phyloP scores from a whole-genome alignment of 2,797 vertebrate species.

The Petrocephalus schoutedeni region DNA sequence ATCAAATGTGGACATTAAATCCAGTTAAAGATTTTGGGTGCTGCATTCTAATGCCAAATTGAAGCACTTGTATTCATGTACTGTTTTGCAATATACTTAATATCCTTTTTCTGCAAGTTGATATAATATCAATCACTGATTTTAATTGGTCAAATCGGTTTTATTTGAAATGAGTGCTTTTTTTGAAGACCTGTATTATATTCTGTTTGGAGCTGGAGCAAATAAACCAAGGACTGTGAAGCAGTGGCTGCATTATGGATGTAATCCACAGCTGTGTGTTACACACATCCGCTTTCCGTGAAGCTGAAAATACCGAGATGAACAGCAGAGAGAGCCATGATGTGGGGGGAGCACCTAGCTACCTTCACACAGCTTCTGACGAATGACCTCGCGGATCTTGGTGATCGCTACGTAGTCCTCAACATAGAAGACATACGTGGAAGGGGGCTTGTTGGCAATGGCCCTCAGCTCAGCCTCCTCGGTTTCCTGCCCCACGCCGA shows the following conservation, averaged over 20 bases:
- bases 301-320: neutral
- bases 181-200: constrained; percentile 2
- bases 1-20: neutral
- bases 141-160: neutral
- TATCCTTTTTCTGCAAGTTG: neutral
- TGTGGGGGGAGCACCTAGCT: constrained; percentile 12
- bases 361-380: constrained; percentile 98
- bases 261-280: constrained; percentile 9
- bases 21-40: neutral
- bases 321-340: neutral
- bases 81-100: neutral
- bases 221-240: neutral
- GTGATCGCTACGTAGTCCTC: constrained; percentile 93
- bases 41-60: neutral
- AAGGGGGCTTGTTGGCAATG: constrained; percentile 90
- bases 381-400: constrained; percentile 91
- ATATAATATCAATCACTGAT: neutral
- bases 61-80: neutral
- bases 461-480: constrained; percentile 79
- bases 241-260: constrained; percentile 1
- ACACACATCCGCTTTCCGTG: constrained; percentile 13
- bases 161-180: neutral
- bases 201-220: neutral
- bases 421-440: constrained; percentile 90
- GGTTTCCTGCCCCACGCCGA: constrained; percentile 85